Percentiles rank a stretch among this genome's conserved stretches.
Evolutionary conservation across 2,113 vertebrate species (phyloP).

Genomic region (Calidris pygmaea): DNA sequence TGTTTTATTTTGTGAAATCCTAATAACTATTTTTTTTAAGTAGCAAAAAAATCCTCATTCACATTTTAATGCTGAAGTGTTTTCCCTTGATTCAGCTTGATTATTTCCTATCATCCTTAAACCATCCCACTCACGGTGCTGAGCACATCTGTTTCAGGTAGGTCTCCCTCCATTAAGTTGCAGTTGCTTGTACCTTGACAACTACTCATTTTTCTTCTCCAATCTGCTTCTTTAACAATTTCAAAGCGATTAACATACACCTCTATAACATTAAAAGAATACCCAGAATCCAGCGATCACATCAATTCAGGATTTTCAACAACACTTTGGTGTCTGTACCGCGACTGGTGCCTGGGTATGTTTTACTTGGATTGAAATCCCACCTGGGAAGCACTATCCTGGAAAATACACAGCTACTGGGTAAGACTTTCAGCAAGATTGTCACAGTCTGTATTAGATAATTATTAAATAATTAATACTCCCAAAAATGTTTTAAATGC

Average conservation of each 20-base stretch:
- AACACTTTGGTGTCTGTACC: neutral
- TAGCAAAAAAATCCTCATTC: neutral
- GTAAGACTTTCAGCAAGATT: neutral
- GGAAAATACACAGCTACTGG: neutral
- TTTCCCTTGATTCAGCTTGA: neutral
- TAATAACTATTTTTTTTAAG: neutral
- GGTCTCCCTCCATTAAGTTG: neutral
- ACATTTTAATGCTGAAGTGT: neutral
- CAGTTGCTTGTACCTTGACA: neutral
- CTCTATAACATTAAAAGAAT: neutral
- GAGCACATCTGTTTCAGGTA: neutral
- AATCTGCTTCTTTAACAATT: neutral
- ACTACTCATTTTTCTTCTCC: neutral
- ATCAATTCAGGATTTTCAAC: neutral
- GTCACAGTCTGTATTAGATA: neutral
- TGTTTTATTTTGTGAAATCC: neutral
- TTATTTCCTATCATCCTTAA: neutral
- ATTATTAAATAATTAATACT: neutral
- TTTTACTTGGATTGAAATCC: neutral
- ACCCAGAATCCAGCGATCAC: neutral
- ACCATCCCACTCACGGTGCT: neutral
- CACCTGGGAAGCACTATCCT: neutral
- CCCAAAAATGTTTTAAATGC: neutral
- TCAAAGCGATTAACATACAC: neutral
- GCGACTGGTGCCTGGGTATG: neutral